Conservation (phyloP, 2,797 vertebrate genomes). For the Perodicticus potto region DNA sequence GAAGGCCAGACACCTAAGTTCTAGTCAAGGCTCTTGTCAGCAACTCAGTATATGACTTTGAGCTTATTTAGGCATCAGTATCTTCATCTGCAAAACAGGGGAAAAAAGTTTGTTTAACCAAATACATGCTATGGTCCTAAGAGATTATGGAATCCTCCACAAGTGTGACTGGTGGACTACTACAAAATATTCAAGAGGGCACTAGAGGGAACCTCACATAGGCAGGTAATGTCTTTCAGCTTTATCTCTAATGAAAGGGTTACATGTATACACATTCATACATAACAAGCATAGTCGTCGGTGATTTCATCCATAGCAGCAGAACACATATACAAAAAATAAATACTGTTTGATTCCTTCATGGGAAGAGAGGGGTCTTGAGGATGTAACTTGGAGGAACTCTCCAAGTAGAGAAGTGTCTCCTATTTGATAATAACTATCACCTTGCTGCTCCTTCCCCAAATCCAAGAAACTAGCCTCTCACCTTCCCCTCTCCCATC, state of each 20-base stretch:
- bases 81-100: constrained; percentile 53
- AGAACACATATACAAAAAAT: constrained; percentile 60
- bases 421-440: constrained; percentile 41
- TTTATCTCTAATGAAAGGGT: constrained; percentile 44
- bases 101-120: constrained; percentile 43
- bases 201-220: background rate
- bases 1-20: constrained; percentile 49
- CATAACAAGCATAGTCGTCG: constrained; percentile 53
- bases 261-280: constrained; percentile 49
- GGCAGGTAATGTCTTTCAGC: constrained; percentile 48
- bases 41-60: constrained; percentile 55
- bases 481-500: background rate
- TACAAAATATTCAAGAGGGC: constrained; percentile 43
- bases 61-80: constrained; percentile 60
- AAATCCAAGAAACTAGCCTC: constrained; percentile 64
- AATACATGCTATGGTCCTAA: constrained; percentile 26
- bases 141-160: constrained; percentile 56
- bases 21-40: constrained; percentile 63
- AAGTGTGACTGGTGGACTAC: background rate
- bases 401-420: constrained; percentile 35
- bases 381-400: constrained; percentile 17
- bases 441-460: constrained; percentile 10
- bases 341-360: constrained; percentile 63
- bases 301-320: constrained; percentile 70
- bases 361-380: background rate